Percentiles rank a stretch among this genome's conserved stretches.
phyloP scores from a whole-genome alignment of 2,888 invertebrate genomes.

The Arenicola marina region DNA sequence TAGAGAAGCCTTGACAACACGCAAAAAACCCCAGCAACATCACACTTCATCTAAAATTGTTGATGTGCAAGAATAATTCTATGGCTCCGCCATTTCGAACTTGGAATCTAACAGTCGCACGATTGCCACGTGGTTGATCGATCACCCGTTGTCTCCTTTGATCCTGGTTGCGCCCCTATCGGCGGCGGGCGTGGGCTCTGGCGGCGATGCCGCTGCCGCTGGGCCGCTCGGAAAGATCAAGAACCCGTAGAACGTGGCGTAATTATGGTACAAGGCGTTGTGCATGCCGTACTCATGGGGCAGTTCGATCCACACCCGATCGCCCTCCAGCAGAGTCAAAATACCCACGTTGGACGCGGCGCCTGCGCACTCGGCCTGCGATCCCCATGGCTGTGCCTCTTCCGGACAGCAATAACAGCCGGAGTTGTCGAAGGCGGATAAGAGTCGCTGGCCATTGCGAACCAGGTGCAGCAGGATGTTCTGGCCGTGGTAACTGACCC shows the following conservation, averaged over 20 bases:
- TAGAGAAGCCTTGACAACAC: no score
- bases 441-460: constrained; percentile 29
- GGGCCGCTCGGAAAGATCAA: no score
- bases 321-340: constrained; percentile 25
- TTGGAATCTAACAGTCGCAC: no score
- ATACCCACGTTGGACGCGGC: constrained; percentile 31
- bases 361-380: constrained; percentile 26
- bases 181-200: no score
- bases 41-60: no score
- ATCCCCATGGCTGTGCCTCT: not conserved
- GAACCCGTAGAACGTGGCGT: constrained; percentile 35
- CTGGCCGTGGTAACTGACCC: constrained; percentile 35
- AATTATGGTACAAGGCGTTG: constrained; percentile 37
- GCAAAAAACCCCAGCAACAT: no score
- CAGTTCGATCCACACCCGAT: constrained; percentile 34
- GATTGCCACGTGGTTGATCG: no score
- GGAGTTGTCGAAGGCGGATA: constrained; percentile 36
- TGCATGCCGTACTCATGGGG: constrained; percentile 33
- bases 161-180: no score
- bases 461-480: constrained; percentile 35
- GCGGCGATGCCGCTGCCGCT: no score
- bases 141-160: no score
- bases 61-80: no score
- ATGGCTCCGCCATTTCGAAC: no score
- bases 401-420: constrained; percentile 29